A percentile compares a stretch with the other conserved stretches of the same genome.
phyloP scores from a whole-genome alignment of 2,113 vertebrate genomes.

The Callocephalon fimbriatum region DNA sequence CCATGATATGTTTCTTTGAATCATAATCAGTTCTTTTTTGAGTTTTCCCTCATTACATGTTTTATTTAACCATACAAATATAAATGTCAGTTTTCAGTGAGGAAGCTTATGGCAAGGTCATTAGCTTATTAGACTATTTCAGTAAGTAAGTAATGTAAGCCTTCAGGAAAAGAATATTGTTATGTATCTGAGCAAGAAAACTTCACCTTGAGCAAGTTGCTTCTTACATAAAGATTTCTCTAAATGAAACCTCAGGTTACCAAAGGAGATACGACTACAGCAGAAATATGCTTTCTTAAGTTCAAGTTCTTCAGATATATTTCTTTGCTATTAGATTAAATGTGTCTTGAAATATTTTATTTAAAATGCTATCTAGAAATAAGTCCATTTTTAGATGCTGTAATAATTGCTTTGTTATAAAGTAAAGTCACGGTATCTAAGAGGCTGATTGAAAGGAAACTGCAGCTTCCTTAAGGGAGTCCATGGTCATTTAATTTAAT shows the following conservation, averaged over 20 bases:
- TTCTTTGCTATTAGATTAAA: conserved; percentile 14
- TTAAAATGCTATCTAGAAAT: conserved; percentile 9
- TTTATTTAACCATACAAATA: conserved; percentile 74
- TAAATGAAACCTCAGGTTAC: background rate
- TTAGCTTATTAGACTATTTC: conserved; percentile 44
- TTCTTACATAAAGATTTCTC: conserved; percentile 51
- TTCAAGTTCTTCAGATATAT: background rate
- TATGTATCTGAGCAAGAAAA: conserved; percentile 30
- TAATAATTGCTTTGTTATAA: conserved; percentile 36
- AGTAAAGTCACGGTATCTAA: background rate
- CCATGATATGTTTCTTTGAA: conserved; percentile 42
- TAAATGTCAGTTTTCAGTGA: conserved; percentile 57
- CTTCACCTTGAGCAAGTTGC: conserved; percentile 52
- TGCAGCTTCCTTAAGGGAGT: conserved; percentile 41
- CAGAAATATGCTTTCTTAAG: conserved; percentile 2
- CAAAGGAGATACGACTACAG: background rate
- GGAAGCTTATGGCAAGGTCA: conserved; percentile 69
- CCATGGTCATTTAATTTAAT: conserved; percentile 38
- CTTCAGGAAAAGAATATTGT: conserved; percentile 51
- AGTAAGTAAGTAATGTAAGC: conserved; percentile 38
- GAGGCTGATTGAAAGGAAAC: conserved; percentile 37
- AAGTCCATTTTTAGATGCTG: conserved; percentile 13
- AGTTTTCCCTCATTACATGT: conserved; percentile 42
- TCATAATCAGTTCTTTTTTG: conserved; percentile 9
- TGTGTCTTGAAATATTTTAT: conserved; percentile 6